Base-by-base conservation (phyloP, 2,888 invertebrate species). In the Apodemia duryi region DNA sequence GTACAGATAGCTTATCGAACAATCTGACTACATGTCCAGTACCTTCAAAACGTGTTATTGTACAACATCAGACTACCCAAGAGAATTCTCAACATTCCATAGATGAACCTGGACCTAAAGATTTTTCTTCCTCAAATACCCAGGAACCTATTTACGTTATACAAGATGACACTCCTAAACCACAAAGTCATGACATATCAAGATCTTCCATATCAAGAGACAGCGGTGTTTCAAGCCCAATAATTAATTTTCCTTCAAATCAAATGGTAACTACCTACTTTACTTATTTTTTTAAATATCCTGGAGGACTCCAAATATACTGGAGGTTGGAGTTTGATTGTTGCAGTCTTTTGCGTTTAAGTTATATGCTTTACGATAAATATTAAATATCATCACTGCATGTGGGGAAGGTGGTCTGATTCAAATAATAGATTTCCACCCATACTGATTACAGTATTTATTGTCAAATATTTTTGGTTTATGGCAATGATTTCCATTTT, bases 171-270 rank as follows among this genome's bases (percentile, higher is more conserved):
- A 21, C 21, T 57, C 35, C 13, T 35, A 60, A 60, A 35, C 32
- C 32, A 6, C 32, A 60, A 9, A n/a, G 13, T 6, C 32, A 60
- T 60, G 60, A 60, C 35, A 35, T 60, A 29, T 57, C 57, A 57
- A 57, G 57, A 57, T 57, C 32, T 32, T 57, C 51, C 21, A 51
- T 57, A 60, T 60, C 60, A 13, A 60, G 60, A 60, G 60, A 60
- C 35, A 60, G 60, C n/a, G 60, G 60, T 11, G 60, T 60, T 60
- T 60, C 60, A 32, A 60, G 60, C 35, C 60, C 60, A 5, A 32
- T 57, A 57, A 13, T 11, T 11, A 32, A 29, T 57, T 57, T 13
- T 2, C 28, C 32, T 57, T 13, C 57, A 32, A 57, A 57, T 32
- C 57, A 57, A 57, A 57, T 13, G 57, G 57, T 57, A 57, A 57